A percentile compares a stretch with the other conserved stretches of the same genome.
Evolutionary conservation across 2,888 invertebrate species (phyloP).

Genomic region (Conchocele bisecta): DNA sequence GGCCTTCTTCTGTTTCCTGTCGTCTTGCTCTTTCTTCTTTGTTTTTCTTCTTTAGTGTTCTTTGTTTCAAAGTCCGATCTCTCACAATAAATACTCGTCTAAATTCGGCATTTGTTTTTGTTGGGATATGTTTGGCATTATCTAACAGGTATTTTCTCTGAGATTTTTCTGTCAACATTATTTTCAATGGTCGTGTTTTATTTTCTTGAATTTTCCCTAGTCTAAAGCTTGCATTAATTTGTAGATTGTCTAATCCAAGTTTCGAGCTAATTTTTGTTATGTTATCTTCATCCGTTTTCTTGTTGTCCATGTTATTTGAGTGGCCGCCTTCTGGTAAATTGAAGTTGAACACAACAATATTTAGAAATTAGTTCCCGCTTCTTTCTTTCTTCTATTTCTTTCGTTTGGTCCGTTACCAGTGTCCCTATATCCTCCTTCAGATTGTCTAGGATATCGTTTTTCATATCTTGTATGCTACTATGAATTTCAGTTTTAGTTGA

Average conservation of each 20-base stretch:
- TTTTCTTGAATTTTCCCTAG: neutral
- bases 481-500: neutral
- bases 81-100: neutral
- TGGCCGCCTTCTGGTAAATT: neutral
- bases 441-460: neutral
- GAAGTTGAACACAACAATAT: neutral
- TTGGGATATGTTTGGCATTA: neutral
- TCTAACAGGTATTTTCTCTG: constrained; percentile 1
- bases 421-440: neutral
- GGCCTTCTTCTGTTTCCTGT: too few species aligned
- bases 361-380: neutral
- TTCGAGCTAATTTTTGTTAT: neutral
- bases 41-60: too few species aligned
- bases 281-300: neutral
- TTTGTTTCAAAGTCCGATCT: neutral
- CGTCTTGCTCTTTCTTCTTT: too few species aligned
- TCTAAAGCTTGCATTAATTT: neutral
- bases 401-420: neutral
- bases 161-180: neutral
- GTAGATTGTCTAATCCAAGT: neutral
- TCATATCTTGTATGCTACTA: neutral
- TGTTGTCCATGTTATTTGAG: neutral
- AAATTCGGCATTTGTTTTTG: neutral
- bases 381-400: neutral
- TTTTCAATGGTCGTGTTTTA: neutral